Evolutionary conservation across 2,888 invertebrate genomes (phyloP).

Genomic region (Marasmarcha lunaedactyla): DNA sequence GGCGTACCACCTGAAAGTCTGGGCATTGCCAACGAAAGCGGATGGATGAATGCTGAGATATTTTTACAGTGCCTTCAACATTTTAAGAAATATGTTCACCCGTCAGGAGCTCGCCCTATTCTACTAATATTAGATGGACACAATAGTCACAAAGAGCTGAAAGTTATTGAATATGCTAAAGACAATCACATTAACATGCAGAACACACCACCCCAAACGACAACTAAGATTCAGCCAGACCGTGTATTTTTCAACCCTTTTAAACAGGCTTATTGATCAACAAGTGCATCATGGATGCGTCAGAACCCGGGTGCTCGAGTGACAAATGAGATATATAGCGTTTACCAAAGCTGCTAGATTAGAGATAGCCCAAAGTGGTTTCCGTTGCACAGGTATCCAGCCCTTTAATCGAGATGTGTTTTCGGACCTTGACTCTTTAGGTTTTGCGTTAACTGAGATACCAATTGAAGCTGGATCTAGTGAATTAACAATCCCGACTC

Average conservation of each 20-base stretch:
- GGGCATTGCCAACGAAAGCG: not conserved
- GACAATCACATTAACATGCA: too few species aligned
- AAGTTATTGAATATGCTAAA: too few species aligned
- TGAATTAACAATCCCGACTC: conserved; percentile 1
- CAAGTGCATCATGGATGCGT: too few species aligned
- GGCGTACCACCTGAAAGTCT: too few species aligned
- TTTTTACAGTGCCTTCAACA: conserved; percentile 11
- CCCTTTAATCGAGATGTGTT: conserved; percentile 18
- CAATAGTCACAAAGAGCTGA: too few species aligned
- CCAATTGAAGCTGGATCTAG: conserved; percentile 6
- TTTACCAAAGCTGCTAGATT: too few species aligned
- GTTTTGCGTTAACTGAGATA: conserved; percentile 11
- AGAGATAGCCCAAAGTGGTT: conserved; percentile 19
- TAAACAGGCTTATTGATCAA: too few species aligned
- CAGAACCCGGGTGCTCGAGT: too few species aligned
- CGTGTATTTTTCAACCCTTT: too few species aligned
- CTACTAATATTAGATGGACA: conserved; percentile 7
- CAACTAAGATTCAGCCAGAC: too few species aligned
- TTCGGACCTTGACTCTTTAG: conserved; percentile 11
- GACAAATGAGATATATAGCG: too few species aligned
- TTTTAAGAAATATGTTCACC: conserved; percentile 8
- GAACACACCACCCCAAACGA: too few species aligned
- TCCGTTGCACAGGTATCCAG: conserved; percentile 22
- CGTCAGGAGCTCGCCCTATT: conserved; percentile 4
- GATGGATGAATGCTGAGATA: conserved; percentile 8